Percentiles rank a stretch among this genome's conserved stretches.
Conservation (phyloP, 2,888 invertebrate species). For the Druceiella hillmani region DNA sequence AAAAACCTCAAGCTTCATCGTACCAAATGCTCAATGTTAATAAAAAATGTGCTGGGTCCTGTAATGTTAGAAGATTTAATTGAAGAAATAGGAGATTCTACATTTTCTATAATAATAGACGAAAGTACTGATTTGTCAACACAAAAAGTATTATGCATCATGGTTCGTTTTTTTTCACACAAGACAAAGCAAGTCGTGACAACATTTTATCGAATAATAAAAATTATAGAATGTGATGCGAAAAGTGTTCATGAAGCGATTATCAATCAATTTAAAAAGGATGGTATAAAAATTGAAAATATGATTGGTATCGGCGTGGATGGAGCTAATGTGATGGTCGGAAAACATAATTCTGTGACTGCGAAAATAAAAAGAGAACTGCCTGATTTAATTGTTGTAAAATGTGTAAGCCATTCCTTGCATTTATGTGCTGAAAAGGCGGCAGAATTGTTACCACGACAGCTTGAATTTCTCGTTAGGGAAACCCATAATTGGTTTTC, state of each 20-base stretch:
- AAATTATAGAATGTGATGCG: conserved; percentile 14
- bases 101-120: conserved; percentile 23
- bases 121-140: conserved; percentile 22
- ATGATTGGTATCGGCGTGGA: conserved; percentile 23
- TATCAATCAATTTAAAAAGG: conserved; percentile 14
- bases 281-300: conserved; percentile 19
- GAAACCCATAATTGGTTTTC: conserved; percentile 18
- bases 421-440: conserved; percentile 15
- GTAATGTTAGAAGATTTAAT: too few species aligned
- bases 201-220: conserved; percentile 19
- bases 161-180: conserved; percentile 17
- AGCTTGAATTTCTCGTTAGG: conserved; percentile 16
- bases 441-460: conserved; percentile 12
- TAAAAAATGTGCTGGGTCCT: too few species aligned
- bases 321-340: conserved; percentile 24
- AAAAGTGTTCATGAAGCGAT: conserved; percentile 8
- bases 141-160: conserved; percentile 17
- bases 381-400: conserved; percentile 12
- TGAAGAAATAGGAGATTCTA: conserved; percentile 21
- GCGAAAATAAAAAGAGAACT: conserved; percentile 15
- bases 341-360: too few species aligned
- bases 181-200: conserved; percentile 15
- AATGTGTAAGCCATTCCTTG: conserved; percentile 13
- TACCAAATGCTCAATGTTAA: too few species aligned
- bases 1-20: too few species aligned